Evolutionary conservation across 2,113 vertebrate species (phyloP).

Genomic region (Menura novaehollandiae): DNA sequence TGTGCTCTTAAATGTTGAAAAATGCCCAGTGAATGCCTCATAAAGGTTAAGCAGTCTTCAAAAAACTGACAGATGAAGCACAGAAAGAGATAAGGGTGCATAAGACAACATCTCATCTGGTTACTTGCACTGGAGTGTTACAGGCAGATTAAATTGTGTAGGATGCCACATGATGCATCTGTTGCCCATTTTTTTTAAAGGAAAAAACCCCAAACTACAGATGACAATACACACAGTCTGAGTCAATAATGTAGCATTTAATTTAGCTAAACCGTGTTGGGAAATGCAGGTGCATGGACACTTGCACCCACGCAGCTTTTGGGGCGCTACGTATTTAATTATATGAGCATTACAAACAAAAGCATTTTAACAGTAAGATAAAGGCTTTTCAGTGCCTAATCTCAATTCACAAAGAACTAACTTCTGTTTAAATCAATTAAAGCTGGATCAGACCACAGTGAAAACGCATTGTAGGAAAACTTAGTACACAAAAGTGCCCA

Average conservation of each 20-base stretch:
- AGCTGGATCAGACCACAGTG: neutral
- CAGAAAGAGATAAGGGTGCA: neutral
- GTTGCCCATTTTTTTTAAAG: neutral
- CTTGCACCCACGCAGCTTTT: neutral
- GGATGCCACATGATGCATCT: neutral
- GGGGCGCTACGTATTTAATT: neutral
- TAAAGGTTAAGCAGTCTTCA: constrained; percentile 3
- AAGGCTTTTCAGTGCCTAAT: neutral
- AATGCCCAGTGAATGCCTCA: neutral
- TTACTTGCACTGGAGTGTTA: neutral
- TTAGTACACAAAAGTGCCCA: neutral
- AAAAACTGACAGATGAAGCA: neutral
- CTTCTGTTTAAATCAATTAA: neutral
- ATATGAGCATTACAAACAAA: neutral
- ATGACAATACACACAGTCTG: neutral
- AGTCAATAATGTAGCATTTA: neutral
- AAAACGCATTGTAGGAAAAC: neutral
- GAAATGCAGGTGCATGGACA: neutral
- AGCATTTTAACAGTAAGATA: neutral
- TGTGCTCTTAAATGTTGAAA: neutral
- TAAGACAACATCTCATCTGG: neutral
- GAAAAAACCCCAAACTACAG: neutral
- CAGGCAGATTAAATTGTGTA: neutral
- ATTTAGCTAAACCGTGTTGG: neutral
- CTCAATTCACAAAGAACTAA: neutral